Percentiles rank a stretch among this genome's conserved stretches.
These are phyloP conservation scores for Micoletzkya japonica DNA, from an alignment of 2,888 invertebrate genomes.

Conservation along the genomic window DNA sequence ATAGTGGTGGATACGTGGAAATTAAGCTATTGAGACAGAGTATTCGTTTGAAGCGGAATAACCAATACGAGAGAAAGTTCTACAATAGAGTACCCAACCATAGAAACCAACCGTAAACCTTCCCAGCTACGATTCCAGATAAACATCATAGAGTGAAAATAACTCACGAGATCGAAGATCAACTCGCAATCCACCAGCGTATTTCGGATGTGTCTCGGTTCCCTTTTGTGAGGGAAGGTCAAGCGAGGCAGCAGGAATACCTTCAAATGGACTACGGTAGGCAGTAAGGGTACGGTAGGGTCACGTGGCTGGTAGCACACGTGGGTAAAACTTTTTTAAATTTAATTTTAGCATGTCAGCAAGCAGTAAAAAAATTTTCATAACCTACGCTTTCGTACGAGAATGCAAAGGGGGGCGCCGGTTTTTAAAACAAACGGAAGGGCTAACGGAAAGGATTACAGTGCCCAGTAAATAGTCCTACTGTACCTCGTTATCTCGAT, in stretches of 20 bases:
- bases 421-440: no score
- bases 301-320: not conserved
- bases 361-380: conserved; percentile 13
- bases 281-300: not conserved
- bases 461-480: not conserved
- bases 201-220: conserved; percentile 67
- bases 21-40: no score
- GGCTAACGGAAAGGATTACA: no score
- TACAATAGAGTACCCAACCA: no score
- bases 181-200: conserved; percentile 61
- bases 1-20: no score
- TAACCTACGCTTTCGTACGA: no score
- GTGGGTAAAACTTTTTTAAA: not conserved
- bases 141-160: conserved; percentile 28
- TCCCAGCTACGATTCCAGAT: conserved; percentile 90
- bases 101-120: no score
- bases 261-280: not conserved
- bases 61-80: no score
- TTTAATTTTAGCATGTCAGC: not conserved
- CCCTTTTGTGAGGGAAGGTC: conserved; percentile 78
- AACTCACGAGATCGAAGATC: conserved; percentile 54
- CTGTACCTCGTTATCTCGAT: conserved; percentile 82
- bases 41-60: no score
- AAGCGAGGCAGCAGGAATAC: conserved; percentile 75
- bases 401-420: not conserved